Evolutionary conservation across 2,113 vertebrate genomes (phyloP), one percentile per base, ranked within the genome.

Genomic region (Chloroceryle aenea): DNA sequence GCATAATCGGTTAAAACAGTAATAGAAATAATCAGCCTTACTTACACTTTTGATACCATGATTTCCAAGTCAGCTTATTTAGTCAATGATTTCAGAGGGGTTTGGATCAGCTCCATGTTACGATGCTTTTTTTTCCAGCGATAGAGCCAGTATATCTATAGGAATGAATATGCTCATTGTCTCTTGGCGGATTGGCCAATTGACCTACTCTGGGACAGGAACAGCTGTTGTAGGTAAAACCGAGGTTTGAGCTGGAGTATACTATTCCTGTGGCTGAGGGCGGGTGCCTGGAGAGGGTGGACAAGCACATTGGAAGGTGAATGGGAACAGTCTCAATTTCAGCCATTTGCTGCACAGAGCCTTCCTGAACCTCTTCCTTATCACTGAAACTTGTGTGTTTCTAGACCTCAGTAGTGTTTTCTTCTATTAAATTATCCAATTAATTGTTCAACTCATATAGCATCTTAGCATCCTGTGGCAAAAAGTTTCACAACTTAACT

Each of bases 181-280:
- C 40, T 74, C 38, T 53, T 0, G 0, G 4, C 23, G 55, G 29
- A 29, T 45, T 71, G 61, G 29, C 15, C 10, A 1, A 9, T 30
- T 74, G 48, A 77, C 36, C 16, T 74, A 23, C 20, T 68, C 6
- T 27, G 38, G 47, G 36, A 43, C 16, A 82, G 45, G 43, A 83
- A 69, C 29, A 88, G 55, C 42, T 89, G 14, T 17, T 52, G 20
- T 14, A 56, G 32, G 12, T 67, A 74, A 88, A 63, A 9, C 4
- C 13, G 71, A 61, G 20, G 10, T 63, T 93, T 77, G 50, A 86
- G 2, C 32, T 19, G 13, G 15, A 80, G 4, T 30, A 34, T 32
- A 30, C 21, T 61, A 14, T 40, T 73, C 85, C 48, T 43, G 36
- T 52, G 53, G 36, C 45, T 85, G 40, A 75, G 10, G 8, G 10